Conservation (phyloP, 1,140 invertebrate genomes). For the Aphelenchoides fujianensis region DNA sequence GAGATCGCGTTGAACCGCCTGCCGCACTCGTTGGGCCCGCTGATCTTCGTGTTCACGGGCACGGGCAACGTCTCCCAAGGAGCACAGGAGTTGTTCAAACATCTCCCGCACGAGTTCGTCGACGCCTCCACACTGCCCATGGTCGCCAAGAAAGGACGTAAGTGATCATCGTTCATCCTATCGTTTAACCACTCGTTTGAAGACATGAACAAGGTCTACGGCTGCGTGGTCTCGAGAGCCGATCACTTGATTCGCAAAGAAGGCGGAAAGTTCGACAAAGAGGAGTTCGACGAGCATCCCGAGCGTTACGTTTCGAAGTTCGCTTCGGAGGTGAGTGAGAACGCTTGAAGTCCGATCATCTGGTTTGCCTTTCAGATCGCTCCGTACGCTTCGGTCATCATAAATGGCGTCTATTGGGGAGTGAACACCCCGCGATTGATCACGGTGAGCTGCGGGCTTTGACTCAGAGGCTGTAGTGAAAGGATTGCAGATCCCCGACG, state of each 20-base stretch:
- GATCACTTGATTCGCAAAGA: slow-evolving; percentile 89
- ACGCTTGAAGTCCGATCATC: slow-evolving; percentile 14
- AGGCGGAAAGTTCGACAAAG: slow-evolving; percentile 74
- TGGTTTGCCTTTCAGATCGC: slow-evolving; percentile 73
- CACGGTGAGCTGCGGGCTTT: slow-evolving; percentile 66
- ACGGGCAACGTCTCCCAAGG: slow-evolving; percentile 76
- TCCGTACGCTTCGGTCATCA: slow-evolving; percentile 89
- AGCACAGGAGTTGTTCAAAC: slow-evolving; percentile 95
- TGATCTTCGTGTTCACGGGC: slow-evolving; percentile 97
- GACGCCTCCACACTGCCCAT: slow-evolving; percentile 87
- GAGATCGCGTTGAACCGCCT: slow-evolving; percentile 94
- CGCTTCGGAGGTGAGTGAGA: slow-evolving; percentile 74
- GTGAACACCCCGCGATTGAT: slow-evolving; percentile 89
- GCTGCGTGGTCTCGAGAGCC: slow-evolving; percentile 81
- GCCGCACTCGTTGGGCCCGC: slow-evolving; percentile 90
- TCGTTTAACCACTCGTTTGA: slow-evolving; percentile 42
- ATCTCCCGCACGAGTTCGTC: slow-evolving; percentile 94
- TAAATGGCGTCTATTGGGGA: slow-evolving; percentile 99
- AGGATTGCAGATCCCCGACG: slow-evolving; percentile 78
- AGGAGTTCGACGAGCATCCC: slow-evolving; percentile 87
- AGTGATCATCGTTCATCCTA: slow-evolving; percentile 61
- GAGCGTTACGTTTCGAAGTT: slow-evolving; percentile 92
- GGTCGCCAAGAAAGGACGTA: slow-evolving; percentile 91
- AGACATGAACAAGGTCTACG: slow-evolving; percentile 89
- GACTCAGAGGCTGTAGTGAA: background rate